A percentile compares a stretch with the other conserved stretches of the same genome.
Evolutionary conservation across 2,797 vertebrate genomes (phyloP).

Genomic region (Chromis chromis): DNA sequence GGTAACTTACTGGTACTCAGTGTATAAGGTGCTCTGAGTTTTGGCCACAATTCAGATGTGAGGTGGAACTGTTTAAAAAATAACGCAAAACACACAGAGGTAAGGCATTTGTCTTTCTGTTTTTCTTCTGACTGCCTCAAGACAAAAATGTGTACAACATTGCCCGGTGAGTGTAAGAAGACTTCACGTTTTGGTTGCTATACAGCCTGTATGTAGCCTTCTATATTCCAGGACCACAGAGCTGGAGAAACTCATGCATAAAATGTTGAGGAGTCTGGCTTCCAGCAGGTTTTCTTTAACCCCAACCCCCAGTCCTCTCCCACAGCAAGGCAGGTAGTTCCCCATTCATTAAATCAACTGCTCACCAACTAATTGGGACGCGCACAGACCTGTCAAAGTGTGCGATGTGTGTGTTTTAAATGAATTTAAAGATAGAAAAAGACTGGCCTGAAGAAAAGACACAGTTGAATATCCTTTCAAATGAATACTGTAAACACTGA

Average conservation of each 20-base stretch:
- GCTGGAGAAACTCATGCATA: slow-evolving; percentile 34
- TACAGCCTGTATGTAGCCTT: slow-evolving; percentile 12
- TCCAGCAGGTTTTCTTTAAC: slow-evolving; percentile 11
- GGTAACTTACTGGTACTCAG: slow-evolving; percentile 18
- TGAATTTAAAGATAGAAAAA: neutral
- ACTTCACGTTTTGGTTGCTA: slow-evolving; percentile 22
- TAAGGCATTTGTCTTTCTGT: slow-evolving; percentile 19
- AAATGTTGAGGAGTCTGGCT: slow-evolving; percentile 27
- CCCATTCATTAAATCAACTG: slow-evolving; percentile 54
- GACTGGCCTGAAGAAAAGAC: slow-evolving; percentile 3
- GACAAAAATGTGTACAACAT: slow-evolving; percentile 31
- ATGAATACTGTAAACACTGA: neutral
- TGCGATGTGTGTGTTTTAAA: slow-evolving; percentile 18
- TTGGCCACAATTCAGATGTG: slow-evolving; percentile 45
- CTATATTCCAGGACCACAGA: slow-evolving; percentile 18
- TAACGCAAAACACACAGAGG: slow-evolving; percentile 39
- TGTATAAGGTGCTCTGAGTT: slow-evolving; percentile 28
- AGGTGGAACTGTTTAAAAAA: slow-evolving; percentile 38
- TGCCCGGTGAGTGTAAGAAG: slow-evolving; percentile 26
- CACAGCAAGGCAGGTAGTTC: slow-evolving; percentile 34
- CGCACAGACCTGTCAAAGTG: slow-evolving; percentile 42
- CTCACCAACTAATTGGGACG: slow-evolving; percentile 49
- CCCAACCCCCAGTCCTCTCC: slow-evolving; percentile 11
- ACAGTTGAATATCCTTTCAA: neutral
- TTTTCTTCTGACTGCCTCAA: slow-evolving; percentile 13